A percentile compares a stretch with the other conserved stretches of the same genome.
These are phyloP conservation scores for Pemphredon lugubris DNA, from an alignment of 2,888 invertebrate genomes.

Conservation along the genomic window DNA sequence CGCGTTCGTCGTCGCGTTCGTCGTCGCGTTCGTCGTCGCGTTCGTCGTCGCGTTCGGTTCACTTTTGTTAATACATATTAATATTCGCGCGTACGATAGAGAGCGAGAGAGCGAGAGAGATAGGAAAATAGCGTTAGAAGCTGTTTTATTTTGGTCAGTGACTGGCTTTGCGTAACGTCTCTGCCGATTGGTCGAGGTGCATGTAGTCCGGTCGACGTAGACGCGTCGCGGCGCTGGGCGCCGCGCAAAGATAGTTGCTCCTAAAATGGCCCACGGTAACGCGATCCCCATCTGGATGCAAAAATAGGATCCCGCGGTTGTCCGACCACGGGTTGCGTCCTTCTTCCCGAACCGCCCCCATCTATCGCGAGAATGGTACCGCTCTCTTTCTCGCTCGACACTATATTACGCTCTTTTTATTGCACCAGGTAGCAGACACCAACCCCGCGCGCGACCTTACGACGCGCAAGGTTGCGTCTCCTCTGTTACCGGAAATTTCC, in stretches of 20 bases:
- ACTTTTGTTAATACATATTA: too few species aligned
- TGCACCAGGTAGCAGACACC: slow-evolving; percentile 9
- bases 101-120: slow-evolving; percentile 13
- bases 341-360: background rate
- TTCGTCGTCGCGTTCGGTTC: too few species aligned
- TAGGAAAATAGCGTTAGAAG: slow-evolving; percentile 42
- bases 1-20: too few species aligned
- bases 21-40: too few species aligned
- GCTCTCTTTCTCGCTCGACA: slow-evolving; percentile 19
- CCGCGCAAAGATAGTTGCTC: slow-evolving; percentile 83
- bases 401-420: slow-evolving; percentile 21
- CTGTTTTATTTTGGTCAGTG: slow-evolving; percentile 78
- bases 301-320: slow-evolving; percentile 82
- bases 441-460: slow-evolving; percentile 10
- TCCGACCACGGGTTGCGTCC: slow-evolving; percentile 57
- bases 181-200: slow-evolving; percentile 65
- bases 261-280: slow-evolving; percentile 86
- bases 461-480: slow-evolving; percentile 4
- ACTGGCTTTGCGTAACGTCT: slow-evolving; percentile 77
- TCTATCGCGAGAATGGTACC: slow-evolving; percentile 18
- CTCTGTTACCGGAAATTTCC: background rate
- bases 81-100: too few species aligned
- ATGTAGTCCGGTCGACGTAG: slow-evolving; percentile 59
- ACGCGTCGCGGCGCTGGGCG: slow-evolving; percentile 72
- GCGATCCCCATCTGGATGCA: slow-evolving; percentile 82